These are phyloP conservation scores for Andrena haemorrhoa DNA, from an alignment of 2,888 invertebrate species.

Conservation along the genomic window DNA sequence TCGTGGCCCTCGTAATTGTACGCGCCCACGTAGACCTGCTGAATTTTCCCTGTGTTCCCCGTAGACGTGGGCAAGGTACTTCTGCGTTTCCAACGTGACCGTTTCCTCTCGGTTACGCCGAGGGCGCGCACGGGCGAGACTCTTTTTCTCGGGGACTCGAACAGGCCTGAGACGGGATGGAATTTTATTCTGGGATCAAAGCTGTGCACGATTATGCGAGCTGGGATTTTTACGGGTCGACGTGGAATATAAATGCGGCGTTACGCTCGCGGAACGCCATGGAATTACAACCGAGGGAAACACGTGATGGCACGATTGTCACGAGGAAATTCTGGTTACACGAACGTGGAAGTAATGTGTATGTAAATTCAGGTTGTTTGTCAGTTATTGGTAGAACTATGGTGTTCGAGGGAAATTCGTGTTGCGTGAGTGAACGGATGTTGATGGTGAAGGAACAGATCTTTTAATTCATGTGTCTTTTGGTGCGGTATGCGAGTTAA, in stretches of 20 bases:
- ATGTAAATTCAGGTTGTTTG: too few species aligned
- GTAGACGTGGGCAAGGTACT: conserved; percentile 7
- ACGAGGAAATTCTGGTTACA: too few species aligned
- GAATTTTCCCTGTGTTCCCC: conserved; percentile 24
- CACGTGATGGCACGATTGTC: too few species aligned
- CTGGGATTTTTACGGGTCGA: conserved; percentile 28
- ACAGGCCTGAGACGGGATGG: conserved; percentile 17
- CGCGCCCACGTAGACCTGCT: not conserved
- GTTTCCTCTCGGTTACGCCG: conserved; percentile 38
- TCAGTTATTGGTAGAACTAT: too few species aligned
- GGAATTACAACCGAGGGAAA: not conserved
- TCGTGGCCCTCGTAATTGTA: not conserved
- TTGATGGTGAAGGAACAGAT: too few species aligned
- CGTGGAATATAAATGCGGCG: conserved; percentile 36
- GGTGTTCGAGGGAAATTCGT: too few species aligned
- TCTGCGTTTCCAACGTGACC: conserved; percentile 39
- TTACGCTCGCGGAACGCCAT: not conserved
- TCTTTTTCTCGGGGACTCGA: conserved; percentile 14
- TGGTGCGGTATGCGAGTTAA: too few species aligned
- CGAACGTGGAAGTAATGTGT: too few species aligned
- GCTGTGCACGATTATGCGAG: conserved; percentile 37
- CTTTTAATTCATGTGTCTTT: too few species aligned
- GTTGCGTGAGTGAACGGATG: too few species aligned
- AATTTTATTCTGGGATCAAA: conserved; percentile 52
- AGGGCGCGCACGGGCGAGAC: not conserved